Evolutionary conservation across 1,140 invertebrate species (phyloP).

Genomic region (Aphidius ervi): DNA sequence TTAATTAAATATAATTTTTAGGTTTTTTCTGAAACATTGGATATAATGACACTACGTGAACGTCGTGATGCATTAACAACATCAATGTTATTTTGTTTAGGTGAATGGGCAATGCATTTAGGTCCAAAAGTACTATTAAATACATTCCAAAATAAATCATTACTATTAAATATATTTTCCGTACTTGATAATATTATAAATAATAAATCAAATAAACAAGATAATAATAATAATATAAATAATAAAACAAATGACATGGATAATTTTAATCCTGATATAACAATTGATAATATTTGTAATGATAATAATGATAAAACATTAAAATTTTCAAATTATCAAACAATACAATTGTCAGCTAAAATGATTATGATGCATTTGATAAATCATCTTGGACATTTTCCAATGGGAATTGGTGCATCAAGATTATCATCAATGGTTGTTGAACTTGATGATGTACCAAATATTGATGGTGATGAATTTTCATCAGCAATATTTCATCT

Average conservation of each 20-base stretch:
- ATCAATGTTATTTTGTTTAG: constrained; percentile 82
- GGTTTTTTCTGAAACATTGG: constrained; percentile 60
- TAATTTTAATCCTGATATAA: constrained; percentile 70
- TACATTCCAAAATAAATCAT: constrained; percentile 52
- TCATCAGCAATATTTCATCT: constrained; percentile 75
- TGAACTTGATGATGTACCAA: constrained; percentile 88
- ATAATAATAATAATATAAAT: constrained; percentile 45
- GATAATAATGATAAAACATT: constrained; percentile 49
- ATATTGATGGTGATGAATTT: constrained; percentile 67
- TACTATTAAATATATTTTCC: constrained; percentile 62
- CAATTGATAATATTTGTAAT: constrained; percentile 62
- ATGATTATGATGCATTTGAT: constrained; percentile 74
- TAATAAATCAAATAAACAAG: constrained; percentile 41
- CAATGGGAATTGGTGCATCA: constrained; percentile 81
- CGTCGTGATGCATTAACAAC: constrained; percentile 64
- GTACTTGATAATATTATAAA: constrained; percentile 50
- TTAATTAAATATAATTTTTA: constrained; percentile 35
- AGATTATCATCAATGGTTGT: constrained; percentile 80
- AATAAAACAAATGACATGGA: constrained; percentile 39
- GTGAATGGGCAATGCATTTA: constrained; percentile 88
- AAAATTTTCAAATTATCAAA: constrained; percentile 42
- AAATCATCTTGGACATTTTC: constrained; percentile 85
- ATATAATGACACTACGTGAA: constrained; percentile 52
- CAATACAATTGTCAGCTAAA: constrained; percentile 65
- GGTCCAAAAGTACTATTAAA: constrained; percentile 51